phyloP scores from a whole-genome alignment of 2,113 vertebrate species.

The Peromyscus californicus region DNA sequence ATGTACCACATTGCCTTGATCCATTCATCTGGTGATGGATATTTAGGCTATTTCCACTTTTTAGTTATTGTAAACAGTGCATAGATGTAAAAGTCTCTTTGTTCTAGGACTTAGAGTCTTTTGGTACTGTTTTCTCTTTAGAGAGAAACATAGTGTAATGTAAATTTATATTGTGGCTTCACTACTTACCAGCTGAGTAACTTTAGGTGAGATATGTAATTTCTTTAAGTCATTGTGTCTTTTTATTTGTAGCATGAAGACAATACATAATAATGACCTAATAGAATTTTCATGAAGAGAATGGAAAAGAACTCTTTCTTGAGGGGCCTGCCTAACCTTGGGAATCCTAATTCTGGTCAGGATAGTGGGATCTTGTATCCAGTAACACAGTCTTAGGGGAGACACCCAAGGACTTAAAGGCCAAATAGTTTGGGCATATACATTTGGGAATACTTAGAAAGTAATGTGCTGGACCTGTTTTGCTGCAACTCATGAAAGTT shows the following conservation, averaged over 20 bases:
- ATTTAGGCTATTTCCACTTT: not conserved
- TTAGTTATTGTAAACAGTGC: not conserved
- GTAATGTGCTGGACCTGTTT: not conserved
- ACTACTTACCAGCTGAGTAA: not conserved
- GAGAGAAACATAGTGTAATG: not conserved
- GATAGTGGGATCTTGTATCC: not conserved
- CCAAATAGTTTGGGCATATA: not conserved
- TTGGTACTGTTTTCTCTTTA: not conserved
- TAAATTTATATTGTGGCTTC: not conserved
- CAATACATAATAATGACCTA: conserved; percentile 25
- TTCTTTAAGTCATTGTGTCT: not conserved
- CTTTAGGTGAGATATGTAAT: not conserved
- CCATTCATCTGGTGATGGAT: not conserved
- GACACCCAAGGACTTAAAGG: not conserved
- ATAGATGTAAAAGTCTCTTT: not conserved
- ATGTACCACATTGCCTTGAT: not conserved
- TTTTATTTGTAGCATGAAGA: conserved; percentile 42
- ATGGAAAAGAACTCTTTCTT: not conserved
- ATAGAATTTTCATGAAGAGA: conserved; percentile 13
- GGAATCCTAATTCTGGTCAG: conserved; percentile 25
- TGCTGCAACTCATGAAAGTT: not conserved
- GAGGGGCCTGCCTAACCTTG: not conserved
- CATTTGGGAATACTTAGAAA: not conserved
- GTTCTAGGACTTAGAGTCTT: not conserved
- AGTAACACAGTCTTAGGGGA: not conserved